Evolutionary conservation across 2,113 vertebrate species (phyloP).

Genomic region (Budorcas taxicolor): DNA sequence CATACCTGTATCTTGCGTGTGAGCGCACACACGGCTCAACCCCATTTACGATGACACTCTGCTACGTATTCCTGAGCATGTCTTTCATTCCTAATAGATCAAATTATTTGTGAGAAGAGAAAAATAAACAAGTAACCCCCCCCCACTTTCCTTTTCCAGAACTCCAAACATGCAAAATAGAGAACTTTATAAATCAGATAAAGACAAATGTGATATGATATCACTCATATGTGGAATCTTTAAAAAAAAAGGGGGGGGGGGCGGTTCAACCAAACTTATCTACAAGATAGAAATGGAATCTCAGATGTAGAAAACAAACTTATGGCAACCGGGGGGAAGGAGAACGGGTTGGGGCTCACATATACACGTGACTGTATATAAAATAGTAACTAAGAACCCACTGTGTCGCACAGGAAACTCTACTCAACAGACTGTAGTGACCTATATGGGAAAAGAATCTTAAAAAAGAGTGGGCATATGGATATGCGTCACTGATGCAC

Average conservation of each 20-base stretch:
- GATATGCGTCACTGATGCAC: not conserved
- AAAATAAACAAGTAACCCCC: not conserved
- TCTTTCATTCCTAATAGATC: not conserved
- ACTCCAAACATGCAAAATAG: accelerated
- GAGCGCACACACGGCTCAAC: accelerated
- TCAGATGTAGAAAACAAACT: not conserved
- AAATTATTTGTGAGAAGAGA: not conserved
- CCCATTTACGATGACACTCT: not conserved
- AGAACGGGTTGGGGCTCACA: not conserved
- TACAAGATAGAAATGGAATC: not conserved
- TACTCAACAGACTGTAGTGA: not conserved
- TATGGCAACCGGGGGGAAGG: accelerated
- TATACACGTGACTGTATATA: not conserved
- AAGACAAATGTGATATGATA: not conserved
- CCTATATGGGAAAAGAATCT: not conserved
- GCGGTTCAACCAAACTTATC: not conserved
- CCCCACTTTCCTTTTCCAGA: not conserved
- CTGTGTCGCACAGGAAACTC: not conserved
- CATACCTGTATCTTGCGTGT: accelerated
- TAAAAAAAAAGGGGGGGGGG: accelerated
- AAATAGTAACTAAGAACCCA: not conserved
- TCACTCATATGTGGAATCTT: not conserved
- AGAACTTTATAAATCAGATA: not conserved
- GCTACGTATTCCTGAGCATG: accelerated
- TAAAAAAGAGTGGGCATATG: not conserved